Evolutionary conservation across 1,140 invertebrate species (phyloP).

Genomic region (Zaprionus davidi): DNA sequence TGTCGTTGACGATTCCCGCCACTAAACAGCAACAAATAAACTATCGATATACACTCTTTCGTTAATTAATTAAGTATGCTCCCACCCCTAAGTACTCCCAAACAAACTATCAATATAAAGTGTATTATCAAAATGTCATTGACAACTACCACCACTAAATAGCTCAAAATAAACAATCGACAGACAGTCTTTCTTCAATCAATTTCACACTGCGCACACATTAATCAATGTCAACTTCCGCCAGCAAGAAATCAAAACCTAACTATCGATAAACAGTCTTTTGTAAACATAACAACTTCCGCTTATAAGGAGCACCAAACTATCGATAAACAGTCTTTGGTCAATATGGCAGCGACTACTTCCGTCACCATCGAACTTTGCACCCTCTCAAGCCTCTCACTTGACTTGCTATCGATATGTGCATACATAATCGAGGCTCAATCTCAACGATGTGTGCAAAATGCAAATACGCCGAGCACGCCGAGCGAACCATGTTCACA

Average conservation of each 20-base stretch:
- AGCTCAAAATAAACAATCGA: not conserved
- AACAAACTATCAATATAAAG: no score
- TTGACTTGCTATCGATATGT: constrained; percentile 10
- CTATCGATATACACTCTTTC: no score
- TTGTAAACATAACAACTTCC: constrained; percentile 19
- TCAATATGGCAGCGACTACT: constrained; percentile 12
- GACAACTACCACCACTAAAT: no score
- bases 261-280: constrained; percentile 2
- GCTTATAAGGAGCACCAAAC: not conserved
- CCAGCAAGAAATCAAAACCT: not conserved
- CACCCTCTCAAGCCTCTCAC: constrained; percentile 35
- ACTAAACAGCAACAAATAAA: no score
- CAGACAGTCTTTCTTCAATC: not conserved
- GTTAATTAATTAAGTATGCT: no score
- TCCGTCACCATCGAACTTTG: constrained; percentile 36
- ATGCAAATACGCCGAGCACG: constrained; percentile 57
- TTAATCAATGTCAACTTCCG: constrained; percentile 21
- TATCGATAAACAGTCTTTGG: not conserved
- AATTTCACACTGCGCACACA: no score
- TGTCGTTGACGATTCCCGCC: no score
- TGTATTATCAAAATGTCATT: no score
- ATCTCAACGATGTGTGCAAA: constrained; percentile 68
- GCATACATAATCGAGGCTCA: constrained; percentile 35
- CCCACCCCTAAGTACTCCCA: no score
- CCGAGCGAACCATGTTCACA: constrained; percentile 41